phyloP scores from a whole-genome alignment of 2,888 invertebrate species.

The Lepeophtheirus nordmannii region DNA sequence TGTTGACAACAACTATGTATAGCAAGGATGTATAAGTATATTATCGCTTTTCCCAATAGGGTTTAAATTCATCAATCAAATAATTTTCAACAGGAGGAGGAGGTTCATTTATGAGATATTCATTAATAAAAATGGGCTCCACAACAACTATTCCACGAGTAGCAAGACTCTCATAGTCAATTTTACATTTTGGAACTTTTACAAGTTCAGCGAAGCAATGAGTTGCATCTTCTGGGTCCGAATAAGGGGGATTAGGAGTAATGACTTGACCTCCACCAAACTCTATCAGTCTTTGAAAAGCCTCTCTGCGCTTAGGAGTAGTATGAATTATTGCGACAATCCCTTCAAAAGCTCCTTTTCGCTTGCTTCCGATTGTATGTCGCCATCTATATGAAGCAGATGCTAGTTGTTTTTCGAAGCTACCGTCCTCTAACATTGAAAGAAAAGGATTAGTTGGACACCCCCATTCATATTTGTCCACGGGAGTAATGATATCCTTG shows the following conservation, averaged over 20 bases:
- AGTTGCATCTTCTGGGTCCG: conserved; percentile 24
- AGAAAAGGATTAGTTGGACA: too few species aligned
- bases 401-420: too few species aligned
- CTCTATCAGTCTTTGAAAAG: not conserved
- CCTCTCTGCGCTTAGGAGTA: not conserved
- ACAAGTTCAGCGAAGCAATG: conserved; percentile 18
- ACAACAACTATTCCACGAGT: conserved; percentile 45
- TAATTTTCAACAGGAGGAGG: conserved; percentile 26
- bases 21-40: too few species aligned
- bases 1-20: too few species aligned
- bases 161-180: conserved; percentile 44
- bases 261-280: not conserved
- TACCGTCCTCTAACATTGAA: too few species aligned
- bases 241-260: too few species aligned
- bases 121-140: conserved; percentile 46
- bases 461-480: too few species aligned
- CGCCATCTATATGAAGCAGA: too few species aligned
- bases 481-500: too few species aligned
- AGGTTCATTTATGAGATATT: conserved; percentile 37
- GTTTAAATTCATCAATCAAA: conserved; percentile 26
- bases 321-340: conserved; percentile 8
- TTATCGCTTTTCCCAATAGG: too few species aligned
- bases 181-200: conserved; percentile 16
- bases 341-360: too few species aligned
- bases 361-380: too few species aligned